Evolutionary conservation across 1,140 invertebrate genomes (phyloP).

Genomic region (Cyclargus thomasi): DNA sequence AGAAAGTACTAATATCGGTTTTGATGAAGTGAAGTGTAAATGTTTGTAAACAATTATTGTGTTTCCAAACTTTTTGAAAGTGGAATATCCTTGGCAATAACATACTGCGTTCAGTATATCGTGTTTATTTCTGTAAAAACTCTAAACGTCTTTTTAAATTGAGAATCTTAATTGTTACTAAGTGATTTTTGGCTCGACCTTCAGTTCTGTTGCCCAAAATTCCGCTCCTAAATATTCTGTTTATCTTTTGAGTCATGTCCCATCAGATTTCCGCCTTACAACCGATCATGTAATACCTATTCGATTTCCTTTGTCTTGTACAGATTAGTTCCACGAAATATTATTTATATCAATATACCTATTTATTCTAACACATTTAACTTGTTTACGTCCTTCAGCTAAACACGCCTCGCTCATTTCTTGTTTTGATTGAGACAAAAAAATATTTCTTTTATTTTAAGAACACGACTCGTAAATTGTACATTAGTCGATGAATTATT

Average conservation of each 20-base stretch:
- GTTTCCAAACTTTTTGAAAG: not conserved
- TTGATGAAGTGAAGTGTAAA: not conserved
- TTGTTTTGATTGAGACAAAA: not conserved
- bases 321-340: not conserved
- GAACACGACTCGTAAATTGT: not conserved
- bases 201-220: not conserved
- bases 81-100: slow-evolving; percentile 3
- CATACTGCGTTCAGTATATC: not conserved
- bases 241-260: slow-evolving; percentile 3
- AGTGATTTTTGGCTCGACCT: not conserved
- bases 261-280: not conserved
- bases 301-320: not conserved
- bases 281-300: not conserved
- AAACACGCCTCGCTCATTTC: not conserved
- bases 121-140: not conserved
- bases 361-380: not conserved
- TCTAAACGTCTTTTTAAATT: not conserved
- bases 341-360: not conserved
- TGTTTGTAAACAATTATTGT: slow-evolving; percentile 4
- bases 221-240: not conserved
- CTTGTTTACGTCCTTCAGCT: not conserved
- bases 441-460: not conserved
- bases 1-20: not conserved
- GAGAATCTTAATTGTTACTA: not conserved
- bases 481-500: not conserved